Evolutionary conservation across 2,113 vertebrate species (phyloP).

Genomic region (Desmodus rotundus): DNA sequence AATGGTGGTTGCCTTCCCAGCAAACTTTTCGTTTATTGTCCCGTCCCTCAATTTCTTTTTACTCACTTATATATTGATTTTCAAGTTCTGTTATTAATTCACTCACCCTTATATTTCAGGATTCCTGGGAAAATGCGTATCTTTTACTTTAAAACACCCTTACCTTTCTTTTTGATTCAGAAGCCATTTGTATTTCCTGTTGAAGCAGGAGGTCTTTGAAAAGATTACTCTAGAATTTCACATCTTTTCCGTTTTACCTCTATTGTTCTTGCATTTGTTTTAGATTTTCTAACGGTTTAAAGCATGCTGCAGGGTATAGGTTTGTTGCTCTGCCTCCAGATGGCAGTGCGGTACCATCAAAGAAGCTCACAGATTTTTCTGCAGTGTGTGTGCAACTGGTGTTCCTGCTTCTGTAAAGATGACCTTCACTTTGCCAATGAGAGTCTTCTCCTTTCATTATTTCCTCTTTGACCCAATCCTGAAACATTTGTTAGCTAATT

Average conservation of each 20-base stretch:
- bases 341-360: constrained; percentile 40
- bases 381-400: background rate
- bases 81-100: background rate
- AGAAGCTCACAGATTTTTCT: background rate
- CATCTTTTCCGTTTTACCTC: background rate
- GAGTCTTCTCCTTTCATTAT: constrained; percentile 13
- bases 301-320: background rate
- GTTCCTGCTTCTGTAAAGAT: constrained; percentile 19
- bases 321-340: constrained; percentile 29
- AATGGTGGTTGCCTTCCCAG: background rate
- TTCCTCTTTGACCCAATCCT: constrained; percentile 15
- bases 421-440: constrained; percentile 34
- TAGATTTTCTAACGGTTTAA: background rate
- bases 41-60: background rate
- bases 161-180: background rate
- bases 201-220: background rate
- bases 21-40: background rate
- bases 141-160: background rate
- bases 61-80: background rate
- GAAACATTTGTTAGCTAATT: constrained; percentile 45
- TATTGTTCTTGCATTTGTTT: background rate
- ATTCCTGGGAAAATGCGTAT: background rate
- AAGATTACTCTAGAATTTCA: background rate
- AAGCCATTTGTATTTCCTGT: background rate
- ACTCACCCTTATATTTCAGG: background rate